A percentile compares a stretch with the other conserved stretches of the same genome.
Conservation (phyloP, 2,113 vertebrate genomes). For the Machaerirhynchus nigripectus region DNA sequence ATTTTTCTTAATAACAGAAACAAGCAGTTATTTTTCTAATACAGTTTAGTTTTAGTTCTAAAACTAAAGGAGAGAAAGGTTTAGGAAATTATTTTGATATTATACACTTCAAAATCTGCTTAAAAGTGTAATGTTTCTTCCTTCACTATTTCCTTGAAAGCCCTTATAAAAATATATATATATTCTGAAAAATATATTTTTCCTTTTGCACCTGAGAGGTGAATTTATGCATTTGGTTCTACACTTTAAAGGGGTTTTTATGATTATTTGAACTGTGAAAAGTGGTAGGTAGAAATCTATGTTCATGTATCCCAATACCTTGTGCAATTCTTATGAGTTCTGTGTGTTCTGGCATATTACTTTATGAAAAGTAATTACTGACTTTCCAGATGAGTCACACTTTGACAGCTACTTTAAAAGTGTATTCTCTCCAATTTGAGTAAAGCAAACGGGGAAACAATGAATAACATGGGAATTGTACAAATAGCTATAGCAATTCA, state of each 20-base stretch:
- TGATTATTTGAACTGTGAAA: not conserved
- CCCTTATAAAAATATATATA: not conserved
- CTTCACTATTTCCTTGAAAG: not conserved
- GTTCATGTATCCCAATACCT: not conserved
- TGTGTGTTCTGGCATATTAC: not conserved
- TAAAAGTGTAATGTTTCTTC: not conserved
- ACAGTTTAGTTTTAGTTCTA: not conserved
- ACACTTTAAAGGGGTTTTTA: not conserved
- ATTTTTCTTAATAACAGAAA: not conserved
- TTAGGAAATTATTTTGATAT: not conserved
- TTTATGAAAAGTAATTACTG: slow-evolving; percentile 45
- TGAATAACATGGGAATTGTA: slow-evolving; percentile 19
- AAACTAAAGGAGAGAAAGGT: not conserved
- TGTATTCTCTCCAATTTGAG: not conserved
- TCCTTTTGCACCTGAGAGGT: not conserved
- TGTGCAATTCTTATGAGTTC: not conserved
- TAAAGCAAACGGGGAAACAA: slow-evolving; percentile 13
- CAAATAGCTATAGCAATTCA: slow-evolving; percentile 39
- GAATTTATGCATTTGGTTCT: not conserved
- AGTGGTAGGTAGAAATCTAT: not conserved
- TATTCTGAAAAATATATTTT: not conserved
- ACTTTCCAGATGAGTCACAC: slow-evolving; percentile 38
- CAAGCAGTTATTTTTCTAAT: not conserved
- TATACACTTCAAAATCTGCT: not conserved
- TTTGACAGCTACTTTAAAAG: slow-evolving; percentile 40